Conservation (phyloP, 2,888 invertebrate species). For the Halictus ligatus region DNA sequence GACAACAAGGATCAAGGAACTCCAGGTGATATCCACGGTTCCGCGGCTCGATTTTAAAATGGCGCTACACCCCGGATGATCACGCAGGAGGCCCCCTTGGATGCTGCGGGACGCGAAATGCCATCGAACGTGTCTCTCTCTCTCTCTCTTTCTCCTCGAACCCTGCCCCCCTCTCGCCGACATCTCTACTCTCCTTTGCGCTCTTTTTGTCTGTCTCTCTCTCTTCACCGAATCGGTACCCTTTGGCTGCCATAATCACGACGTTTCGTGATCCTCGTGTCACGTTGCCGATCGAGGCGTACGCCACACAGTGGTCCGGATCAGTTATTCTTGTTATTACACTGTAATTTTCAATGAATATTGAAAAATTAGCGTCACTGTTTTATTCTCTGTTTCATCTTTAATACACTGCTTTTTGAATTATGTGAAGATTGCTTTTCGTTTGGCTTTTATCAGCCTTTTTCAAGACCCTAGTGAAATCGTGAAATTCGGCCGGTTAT, state of each 20-base stretch:
- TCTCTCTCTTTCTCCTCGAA: no score
- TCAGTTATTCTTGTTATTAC: no score
- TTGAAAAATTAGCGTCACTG: no score
- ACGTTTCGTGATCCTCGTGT: conserved; percentile 40
- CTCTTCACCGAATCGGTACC: conserved; percentile 30
- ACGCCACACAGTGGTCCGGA: no score
- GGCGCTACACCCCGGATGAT: conserved; percentile 56
- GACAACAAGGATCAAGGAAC: conserved; percentile 17
- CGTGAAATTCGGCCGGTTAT: no score
- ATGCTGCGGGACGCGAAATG: conserved; percentile 54
- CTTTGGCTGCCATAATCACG: conserved; percentile 60
- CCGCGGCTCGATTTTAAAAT: conserved; percentile 61
- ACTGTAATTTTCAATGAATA: no score
- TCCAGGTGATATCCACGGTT: not conserved
- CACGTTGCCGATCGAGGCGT: conserved; percentile 52
- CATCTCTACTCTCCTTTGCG: not conserved
- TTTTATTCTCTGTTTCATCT: no score
- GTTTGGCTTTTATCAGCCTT: no score
- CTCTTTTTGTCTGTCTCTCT: not conserved
- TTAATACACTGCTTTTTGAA: no score
- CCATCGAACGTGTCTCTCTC: conserved; percentile 61
- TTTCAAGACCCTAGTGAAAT: no score
- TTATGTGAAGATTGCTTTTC: no score
- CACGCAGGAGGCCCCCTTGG: not conserved
- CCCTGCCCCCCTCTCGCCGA: not conserved